Conservation (phyloP, 2,113 vertebrate genomes). For the Rhinolophus sinicus region DNA sequence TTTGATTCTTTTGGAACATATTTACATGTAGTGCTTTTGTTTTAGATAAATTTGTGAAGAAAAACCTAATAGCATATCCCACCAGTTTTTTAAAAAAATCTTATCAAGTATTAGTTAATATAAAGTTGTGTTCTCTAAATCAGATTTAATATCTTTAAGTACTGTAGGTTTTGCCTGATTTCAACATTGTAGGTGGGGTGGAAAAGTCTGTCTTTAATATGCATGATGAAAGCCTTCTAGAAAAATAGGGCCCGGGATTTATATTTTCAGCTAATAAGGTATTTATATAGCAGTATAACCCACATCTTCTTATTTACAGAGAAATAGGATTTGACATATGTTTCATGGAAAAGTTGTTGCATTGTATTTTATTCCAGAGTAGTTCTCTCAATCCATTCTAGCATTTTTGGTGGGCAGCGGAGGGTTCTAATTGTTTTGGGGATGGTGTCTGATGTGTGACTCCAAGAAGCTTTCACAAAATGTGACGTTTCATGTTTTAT, state of each 20-base stretch:
- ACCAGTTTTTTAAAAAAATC: not conserved
- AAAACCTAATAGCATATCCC: not conserved
- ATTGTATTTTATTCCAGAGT: not conserved
- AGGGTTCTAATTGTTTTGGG: fast-evolving
- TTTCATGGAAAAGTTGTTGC: not conserved
- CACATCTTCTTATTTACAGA: not conserved
- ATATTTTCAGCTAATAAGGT: not conserved
- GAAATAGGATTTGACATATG: not conserved
- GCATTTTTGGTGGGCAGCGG: not conserved
- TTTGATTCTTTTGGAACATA: not conserved
- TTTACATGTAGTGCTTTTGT: not conserved
- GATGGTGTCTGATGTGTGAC: not conserved
- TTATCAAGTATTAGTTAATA: not conserved
- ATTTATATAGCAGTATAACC: not conserved
- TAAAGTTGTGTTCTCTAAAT: not conserved
- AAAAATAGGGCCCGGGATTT: not conserved
- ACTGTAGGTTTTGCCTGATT: not conserved
- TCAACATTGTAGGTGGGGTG: not conserved
- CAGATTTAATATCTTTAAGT: not conserved
- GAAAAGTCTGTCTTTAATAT: not conserved
- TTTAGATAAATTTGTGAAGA: conserved; percentile 23
- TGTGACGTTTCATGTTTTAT: not conserved
- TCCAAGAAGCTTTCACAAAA: not conserved
- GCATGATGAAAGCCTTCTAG: not conserved
- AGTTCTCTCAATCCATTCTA: not conserved